A percentile compares a stretch with the other conserved stretches of the same genome.
Conservation (phyloP, 2,797 vertebrate species). For the Eutrigla gurnardus region DNA sequence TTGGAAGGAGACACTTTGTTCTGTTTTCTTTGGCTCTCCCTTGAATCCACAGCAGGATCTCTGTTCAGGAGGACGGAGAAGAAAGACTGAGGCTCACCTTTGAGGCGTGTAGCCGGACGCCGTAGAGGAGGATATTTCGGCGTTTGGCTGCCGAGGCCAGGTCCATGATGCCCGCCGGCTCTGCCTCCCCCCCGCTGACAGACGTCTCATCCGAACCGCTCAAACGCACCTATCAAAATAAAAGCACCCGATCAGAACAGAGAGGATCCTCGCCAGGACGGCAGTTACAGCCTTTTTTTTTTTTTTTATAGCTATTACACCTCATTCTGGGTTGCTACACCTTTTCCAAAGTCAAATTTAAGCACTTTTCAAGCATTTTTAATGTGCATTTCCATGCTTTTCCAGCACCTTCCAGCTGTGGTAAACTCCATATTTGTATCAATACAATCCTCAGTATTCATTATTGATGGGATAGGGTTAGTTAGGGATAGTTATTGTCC, state of each 20-base stretch:
- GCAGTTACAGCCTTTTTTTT: conserved; percentile 29
- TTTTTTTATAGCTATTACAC: conserved; percentile 44
- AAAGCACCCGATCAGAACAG: conserved; percentile 39
- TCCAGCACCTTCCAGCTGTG: too few relatives aligned
- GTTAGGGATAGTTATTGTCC: too few relatives aligned
- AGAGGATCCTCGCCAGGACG: conserved; percentile 22
- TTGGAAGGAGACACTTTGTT: conserved; percentile 35
- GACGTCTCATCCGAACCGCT: conserved; percentile 72
- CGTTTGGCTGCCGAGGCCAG: conserved; percentile 84
- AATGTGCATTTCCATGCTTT: too few relatives aligned
- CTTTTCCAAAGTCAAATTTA: too few relatives aligned
- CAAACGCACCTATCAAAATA: conserved; percentile 87
- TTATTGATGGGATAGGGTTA: too few relatives aligned
- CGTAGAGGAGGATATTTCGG: conserved; percentile 89
- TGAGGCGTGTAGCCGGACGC: conserved; percentile 84
- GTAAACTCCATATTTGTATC: too few relatives aligned
- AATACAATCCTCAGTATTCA: too few relatives aligned
- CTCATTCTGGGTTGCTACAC: too few relatives aligned
- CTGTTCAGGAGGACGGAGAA: conserved; percentile 47
- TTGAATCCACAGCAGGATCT: conserved; percentile 54
- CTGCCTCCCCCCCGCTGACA: conserved; percentile 67
- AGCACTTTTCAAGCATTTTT: too few relatives aligned
- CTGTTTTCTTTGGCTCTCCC: conserved; percentile 65
- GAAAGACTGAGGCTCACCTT: conserved; percentile 83
- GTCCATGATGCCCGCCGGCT: conserved; percentile 75